Evolutionary conservation across 2,113 vertebrate species (phyloP).

Genomic region (Chiloscyllium plagiosum): DNA sequence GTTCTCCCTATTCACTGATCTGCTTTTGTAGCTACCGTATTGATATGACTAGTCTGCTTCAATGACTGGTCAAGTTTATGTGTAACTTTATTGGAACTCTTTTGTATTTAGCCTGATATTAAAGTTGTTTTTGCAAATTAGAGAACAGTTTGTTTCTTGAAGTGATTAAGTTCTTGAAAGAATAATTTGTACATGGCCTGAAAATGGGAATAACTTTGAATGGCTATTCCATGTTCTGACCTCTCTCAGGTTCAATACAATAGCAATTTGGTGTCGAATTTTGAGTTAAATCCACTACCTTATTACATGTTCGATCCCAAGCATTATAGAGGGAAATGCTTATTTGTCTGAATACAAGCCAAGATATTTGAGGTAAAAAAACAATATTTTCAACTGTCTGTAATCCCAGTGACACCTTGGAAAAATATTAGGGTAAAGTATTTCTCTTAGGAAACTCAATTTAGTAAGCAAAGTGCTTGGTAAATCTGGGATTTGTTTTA

Average conservation of each 20-base stretch:
- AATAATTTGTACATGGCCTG: neutral
- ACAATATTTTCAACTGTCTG: neutral
- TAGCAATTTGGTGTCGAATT: neutral
- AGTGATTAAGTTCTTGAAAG: neutral
- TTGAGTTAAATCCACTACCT: neutral
- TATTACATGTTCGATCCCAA: neutral
- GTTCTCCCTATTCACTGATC: too few species aligned
- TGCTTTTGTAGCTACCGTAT: too few species aligned
- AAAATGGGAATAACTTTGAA: neutral
- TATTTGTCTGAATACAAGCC: neutral
- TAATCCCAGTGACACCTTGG: neutral
- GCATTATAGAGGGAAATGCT: neutral
- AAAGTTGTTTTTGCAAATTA: neutral
- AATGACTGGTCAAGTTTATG: neutral
- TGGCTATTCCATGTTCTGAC: neutral
- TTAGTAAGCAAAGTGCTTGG: neutral
- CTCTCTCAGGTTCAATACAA: neutral
- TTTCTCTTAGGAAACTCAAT: neutral
- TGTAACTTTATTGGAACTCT: neutral
- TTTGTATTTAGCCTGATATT: neutral
- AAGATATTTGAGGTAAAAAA: neutral
- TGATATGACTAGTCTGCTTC: too few species aligned
- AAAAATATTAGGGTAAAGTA: neutral
- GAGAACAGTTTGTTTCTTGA: neutral
- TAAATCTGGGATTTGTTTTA: neutral